Conservation (phyloP, 1,140 invertebrate species). For the Drosophila nikananu region DNA sequence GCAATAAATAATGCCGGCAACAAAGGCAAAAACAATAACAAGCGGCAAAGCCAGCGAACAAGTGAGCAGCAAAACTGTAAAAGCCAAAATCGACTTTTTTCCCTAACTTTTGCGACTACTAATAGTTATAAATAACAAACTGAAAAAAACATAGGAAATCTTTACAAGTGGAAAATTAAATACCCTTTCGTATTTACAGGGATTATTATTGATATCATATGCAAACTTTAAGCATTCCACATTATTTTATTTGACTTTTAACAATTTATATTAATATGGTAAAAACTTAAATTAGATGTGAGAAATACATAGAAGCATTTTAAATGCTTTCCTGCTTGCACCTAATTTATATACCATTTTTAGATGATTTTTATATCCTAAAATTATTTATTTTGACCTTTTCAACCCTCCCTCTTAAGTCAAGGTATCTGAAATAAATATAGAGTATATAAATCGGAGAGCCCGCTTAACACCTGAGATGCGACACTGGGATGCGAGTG, state of each 20-base stretch:
- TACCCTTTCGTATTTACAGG: slow-evolving; percentile 22
- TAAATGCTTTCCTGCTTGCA: no score
- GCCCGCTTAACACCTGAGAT: slow-evolving; percentile 78
- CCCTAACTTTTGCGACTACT: slow-evolving; percentile 36
- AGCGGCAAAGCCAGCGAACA: slow-evolving; percentile 19
- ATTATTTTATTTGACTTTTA: not conserved
- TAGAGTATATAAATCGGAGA: slow-evolving; percentile 33
- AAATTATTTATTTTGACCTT: not conserved
- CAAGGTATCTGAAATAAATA: slow-evolving; percentile 7
- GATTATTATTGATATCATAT: not conserved
- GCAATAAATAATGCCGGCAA: slow-evolving; percentile 73
- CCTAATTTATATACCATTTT: no score
- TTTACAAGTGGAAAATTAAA: not conserved
- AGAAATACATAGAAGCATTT: no score
- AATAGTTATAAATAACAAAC: slow-evolving; percentile 52
- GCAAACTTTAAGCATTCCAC: not conserved
- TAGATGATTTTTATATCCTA: not conserved
- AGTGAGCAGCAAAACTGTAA: slow-evolving; percentile 60
- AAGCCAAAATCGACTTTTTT: slow-evolving; percentile 54
- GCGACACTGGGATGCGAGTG: slow-evolving; percentile 37
- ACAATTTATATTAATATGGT: no score
- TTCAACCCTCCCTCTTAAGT: not conserved
- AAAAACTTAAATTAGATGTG: no score
- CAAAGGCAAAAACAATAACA: slow-evolving; percentile 47
- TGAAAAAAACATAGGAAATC: slow-evolving; percentile 13